phyloP scores from a whole-genome alignment of 2,797 vertebrate genomes.

The Setipinna tenuifilis region DNA sequence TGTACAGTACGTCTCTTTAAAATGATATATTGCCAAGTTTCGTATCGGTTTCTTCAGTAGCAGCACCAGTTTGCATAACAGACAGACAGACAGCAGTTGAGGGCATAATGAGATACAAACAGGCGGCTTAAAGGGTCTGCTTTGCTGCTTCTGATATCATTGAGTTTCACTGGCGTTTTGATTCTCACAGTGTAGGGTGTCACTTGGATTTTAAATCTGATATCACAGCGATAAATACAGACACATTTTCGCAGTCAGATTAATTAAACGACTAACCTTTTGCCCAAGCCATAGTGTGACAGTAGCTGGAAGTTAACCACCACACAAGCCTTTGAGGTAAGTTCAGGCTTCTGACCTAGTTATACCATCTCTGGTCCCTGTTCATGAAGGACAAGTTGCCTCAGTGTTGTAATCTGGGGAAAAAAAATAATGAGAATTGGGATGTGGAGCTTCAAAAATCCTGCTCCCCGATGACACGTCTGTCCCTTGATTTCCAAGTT shows the following conservation, averaged over 20 bases:
- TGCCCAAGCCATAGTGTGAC: neutral
- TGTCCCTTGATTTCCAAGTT: conserved; percentile 48
- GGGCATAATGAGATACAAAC: neutral
- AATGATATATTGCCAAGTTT: neutral
- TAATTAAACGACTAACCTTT: neutral
- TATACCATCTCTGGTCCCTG: neutral
- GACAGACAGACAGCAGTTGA: neutral
- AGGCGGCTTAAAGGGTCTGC: neutral
- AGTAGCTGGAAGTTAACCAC: neutral
- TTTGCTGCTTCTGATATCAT: neutral
- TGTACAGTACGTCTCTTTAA: neutral
- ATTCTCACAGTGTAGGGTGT: neutral
- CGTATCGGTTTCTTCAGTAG: neutral
- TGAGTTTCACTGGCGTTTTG: neutral
- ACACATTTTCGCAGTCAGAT: neutral
- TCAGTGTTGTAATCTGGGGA: neutral
- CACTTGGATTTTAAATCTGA: neutral
- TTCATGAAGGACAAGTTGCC: neutral
- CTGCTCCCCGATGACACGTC: conserved; percentile 37
- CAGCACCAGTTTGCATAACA: neutral
- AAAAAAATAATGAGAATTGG: conserved; percentile 14
- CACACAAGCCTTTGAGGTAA: neutral
- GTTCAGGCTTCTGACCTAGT: conserved; percentile 3
- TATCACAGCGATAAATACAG: neutral
- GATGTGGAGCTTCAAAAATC: neutral